Conservation (phyloP, 2,113 vertebrate species). For the Phoenicopterus ruber region DNA sequence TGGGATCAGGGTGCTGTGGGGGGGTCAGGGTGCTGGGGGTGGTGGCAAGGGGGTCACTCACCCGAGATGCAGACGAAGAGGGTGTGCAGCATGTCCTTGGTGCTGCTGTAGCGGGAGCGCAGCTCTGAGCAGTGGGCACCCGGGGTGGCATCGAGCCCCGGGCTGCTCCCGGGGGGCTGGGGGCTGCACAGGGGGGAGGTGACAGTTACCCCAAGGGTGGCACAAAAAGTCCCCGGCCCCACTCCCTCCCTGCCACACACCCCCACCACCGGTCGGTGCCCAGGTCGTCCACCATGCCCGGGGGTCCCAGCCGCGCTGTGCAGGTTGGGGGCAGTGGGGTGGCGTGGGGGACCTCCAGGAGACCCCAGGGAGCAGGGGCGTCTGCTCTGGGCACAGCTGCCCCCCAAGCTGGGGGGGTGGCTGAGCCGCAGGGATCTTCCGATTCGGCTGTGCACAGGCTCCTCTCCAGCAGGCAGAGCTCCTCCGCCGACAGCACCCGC, state of each 20-base stretch:
- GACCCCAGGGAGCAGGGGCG: not conserved
- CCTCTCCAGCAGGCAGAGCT: conserved; percentile 70
- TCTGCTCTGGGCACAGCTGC: not conserved
- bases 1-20: no score
- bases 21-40: no score
- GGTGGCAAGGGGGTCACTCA: not conserved
- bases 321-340: not conserved
- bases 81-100: conserved; percentile 73
- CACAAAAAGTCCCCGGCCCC: not conserved
- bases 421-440: not conserved
- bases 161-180: not conserved
- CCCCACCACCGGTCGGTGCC: not conserved
- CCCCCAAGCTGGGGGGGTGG: not conserved
- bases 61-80: conserved; percentile 77
- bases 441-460: conserved; percentile 62
- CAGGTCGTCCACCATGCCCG: rapidly evolving
- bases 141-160: rapidly evolving
- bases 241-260: rapidly evolving
- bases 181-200: not conserved
- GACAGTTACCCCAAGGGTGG: not conserved
- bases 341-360: not conserved
- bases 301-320: rapidly evolving
- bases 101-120: conserved; percentile 65
- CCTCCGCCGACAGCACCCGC: conserved; percentile 59
- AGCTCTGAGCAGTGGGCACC: not conserved